Evolutionary conservation across 2,113 vertebrate species (phyloP).

Genomic region (Phalacrocorax aristotelis): DNA sequence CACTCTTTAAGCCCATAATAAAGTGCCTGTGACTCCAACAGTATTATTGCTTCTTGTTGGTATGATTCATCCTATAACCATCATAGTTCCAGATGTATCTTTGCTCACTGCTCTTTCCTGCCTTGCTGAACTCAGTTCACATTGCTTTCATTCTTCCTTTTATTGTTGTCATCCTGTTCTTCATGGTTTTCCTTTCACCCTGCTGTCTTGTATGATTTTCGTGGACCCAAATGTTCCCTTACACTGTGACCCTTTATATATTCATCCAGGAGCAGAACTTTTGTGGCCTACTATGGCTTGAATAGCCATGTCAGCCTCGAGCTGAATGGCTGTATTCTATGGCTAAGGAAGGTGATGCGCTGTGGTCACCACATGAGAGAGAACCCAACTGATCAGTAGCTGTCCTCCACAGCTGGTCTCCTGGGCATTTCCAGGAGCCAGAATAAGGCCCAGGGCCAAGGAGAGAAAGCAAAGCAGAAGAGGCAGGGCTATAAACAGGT

Average conservation of each 20-base stretch:
- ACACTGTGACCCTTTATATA: not conserved
- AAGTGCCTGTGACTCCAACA: not conserved
- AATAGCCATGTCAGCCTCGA: not conserved
- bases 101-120: not conserved
- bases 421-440: not conserved
- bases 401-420: not conserved
- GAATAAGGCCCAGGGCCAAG: not conserved
- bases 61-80: not conserved
- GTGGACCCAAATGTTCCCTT: not conserved
- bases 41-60: not conserved
- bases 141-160: not conserved
- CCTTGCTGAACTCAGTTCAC: not conserved
- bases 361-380: not conserved
- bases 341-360: not conserved
- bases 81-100: not conserved
- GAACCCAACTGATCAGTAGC: not conserved
- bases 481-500: not conserved
- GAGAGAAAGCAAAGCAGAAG: not conserved
- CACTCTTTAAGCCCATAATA: not conserved
- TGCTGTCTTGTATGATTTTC: not conserved
- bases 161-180: not conserved
- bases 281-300: not conserved
- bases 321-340: not conserved
- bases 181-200: not conserved
- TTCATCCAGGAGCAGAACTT: not conserved